Conservation (phyloP, 2,113 vertebrate species). For the Psophia crepitans region DNA sequence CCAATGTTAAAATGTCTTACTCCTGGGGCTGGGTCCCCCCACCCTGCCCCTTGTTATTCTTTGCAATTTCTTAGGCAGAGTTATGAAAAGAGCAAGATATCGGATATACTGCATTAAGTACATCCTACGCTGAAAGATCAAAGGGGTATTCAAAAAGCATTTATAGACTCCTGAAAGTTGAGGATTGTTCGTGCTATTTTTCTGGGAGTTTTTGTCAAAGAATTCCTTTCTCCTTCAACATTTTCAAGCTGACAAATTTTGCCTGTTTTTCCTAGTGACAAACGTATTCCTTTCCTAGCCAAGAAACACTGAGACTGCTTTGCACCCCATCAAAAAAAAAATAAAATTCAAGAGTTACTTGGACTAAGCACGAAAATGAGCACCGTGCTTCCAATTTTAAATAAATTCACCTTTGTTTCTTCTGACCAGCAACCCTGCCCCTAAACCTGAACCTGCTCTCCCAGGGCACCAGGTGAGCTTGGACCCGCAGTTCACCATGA, state of each 20-base stretch:
- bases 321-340: neutral
- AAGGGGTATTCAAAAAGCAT: conserved; percentile 10
- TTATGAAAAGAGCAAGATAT: neutral
- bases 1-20: neutral
- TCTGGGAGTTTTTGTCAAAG: neutral
- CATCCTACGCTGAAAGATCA: neutral
- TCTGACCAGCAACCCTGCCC: neutral
- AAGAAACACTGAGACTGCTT: neutral
- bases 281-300: neutral
- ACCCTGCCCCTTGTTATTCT: neutral
- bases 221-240: neutral
- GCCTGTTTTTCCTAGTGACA: neutral
- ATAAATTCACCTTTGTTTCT: neutral
- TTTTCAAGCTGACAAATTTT: neutral
- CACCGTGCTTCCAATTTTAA: rapidly evolving
- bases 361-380: neutral
- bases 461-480: rapidly evolving
- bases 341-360: neutral
- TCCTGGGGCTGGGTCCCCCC: neutral
- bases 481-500: neutral
- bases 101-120: neutral
- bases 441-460: neutral
- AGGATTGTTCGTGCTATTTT: neutral
- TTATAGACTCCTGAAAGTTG: neutral
- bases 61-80: neutral